Conservation (phyloP, 2,797 vertebrate species). For the Lithobates pipiens region DNA sequence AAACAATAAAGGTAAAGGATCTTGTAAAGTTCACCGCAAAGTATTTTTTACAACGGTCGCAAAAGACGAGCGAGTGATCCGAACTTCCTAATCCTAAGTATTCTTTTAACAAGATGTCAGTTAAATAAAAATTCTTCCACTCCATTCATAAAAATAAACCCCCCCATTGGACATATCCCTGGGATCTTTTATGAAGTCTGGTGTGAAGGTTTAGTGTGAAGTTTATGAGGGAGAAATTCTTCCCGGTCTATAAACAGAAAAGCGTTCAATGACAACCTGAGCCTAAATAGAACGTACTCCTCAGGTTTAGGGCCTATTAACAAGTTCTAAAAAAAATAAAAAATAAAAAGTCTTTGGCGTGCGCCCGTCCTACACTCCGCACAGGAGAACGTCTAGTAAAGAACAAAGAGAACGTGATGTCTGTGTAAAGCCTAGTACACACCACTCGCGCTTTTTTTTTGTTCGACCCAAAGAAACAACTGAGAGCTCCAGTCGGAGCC, state of each 20-base stretch:
- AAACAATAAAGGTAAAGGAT: no score
- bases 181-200: neutral
- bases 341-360: neutral
- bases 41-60: neutral
- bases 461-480: no score
- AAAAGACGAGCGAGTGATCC: neutral
- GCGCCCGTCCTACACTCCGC: neutral
- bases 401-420: no score
- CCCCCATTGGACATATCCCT: neutral
- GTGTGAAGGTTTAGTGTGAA: neutral
- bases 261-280: constrained; percentile 5
- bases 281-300: neutral
- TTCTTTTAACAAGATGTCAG: no score
- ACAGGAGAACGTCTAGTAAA: no score
- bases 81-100: neutral
- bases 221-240: constrained; percentile 20
- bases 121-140: no score
- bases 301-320: neutral
- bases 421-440: no score
- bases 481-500: no score
- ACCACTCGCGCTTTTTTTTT: no score
- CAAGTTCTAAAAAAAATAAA: neutral
- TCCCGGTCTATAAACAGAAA: constrained; percentile 9
- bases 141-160: no score
- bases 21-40: no score